Evolutionary conservation across 2,888 invertebrate genomes (phyloP), one percentile per base, ranked within the genome.

Genomic region (Callyntrura guangdongensis): DNA sequence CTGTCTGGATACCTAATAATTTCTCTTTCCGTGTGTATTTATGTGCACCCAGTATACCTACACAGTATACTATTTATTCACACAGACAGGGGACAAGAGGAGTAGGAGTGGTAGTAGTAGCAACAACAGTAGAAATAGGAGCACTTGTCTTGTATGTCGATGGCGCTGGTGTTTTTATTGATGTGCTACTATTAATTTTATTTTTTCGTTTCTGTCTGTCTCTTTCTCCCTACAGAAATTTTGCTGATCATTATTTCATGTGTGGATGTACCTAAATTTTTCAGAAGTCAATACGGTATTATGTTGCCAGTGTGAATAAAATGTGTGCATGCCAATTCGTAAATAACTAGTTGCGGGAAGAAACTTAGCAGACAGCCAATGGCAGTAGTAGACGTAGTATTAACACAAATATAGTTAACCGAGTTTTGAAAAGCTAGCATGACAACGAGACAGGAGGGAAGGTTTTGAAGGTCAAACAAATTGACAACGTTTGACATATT

Each of bases 401-500:
- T 56, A 79, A 79, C 36, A 79, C 27, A 79, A 79, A 79, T 79
- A 79, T 79, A 77, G 77, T 79, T 79, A 56, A 79, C 53, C 79
- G n/a, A 56, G 36, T 79, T 27, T 56, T 53, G 17, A 74, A 27
- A 36, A 79, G 59, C 47, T 4, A 82, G 47, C 22, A 47, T 20
- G 64, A 49, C 47, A 49, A 67, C 61, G 22, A 64, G 82, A 82
- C 22, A 59, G n/a, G 77, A 85, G 85, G 74, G 81, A 89, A 53
- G 83, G 27, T 83, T 84, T 89, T 89, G 89, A 89, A 89, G 89
- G 89, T 89, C 89, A 85, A 85, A 72, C 56, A 74, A 89, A 79
- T 89, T 89, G 88, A 88, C 88, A 88, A 72, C 72, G 82, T 67
- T 88, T 88, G 88, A 88, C 88, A 88, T 79, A 81, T 72, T 27